Evolutionary conservation across 2,113 vertebrate genomes (phyloP).

Genomic region (Ascaphus truei): DNA sequence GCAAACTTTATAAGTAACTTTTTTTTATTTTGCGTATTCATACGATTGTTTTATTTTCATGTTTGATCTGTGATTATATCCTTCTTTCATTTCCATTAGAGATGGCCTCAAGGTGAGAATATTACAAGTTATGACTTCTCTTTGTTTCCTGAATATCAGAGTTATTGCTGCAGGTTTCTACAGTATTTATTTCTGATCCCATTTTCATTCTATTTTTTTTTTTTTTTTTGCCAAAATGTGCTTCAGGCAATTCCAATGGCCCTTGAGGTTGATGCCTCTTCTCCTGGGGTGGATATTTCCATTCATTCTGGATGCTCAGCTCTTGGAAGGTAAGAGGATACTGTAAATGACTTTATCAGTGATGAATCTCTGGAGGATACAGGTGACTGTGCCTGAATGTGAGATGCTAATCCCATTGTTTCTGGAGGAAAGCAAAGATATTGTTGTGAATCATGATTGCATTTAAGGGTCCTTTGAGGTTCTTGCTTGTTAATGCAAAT

Average conservation of each 20-base stretch:
- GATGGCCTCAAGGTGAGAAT: conserved; percentile 54
- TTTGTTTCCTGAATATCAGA: neutral
- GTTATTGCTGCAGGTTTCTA: neutral
- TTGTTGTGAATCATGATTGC: no score
- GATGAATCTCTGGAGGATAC: neutral
- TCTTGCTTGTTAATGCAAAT: no score
- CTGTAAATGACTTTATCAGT: neutral
- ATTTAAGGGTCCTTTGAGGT: no score
- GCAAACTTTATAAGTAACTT: conserved; percentile 42
- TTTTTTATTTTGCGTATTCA: conserved; percentile 18
- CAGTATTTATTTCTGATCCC: neutral
- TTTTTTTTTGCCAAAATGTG: conserved; percentile 22
- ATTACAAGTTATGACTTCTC: neutral
- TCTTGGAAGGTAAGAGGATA: conserved; percentile 58
- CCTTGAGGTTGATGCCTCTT: conserved; percentile 41
- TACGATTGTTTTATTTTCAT: neutral
- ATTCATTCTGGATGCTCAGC: conserved; percentile 42
- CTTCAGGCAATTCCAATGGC: conserved; percentile 45
- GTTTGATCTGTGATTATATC: neutral
- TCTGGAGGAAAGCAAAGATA: no score
- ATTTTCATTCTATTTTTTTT: accelerated
- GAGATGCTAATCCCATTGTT: neutral
- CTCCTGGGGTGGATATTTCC: conserved; percentile 44
- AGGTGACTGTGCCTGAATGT: neutral
- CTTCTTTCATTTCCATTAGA: conserved; percentile 13